Evolutionary conservation across 2,888 invertebrate species (phyloP), one percentile per base, ranked within the genome.

Genomic region (Oscheius myriophilus): DNA sequence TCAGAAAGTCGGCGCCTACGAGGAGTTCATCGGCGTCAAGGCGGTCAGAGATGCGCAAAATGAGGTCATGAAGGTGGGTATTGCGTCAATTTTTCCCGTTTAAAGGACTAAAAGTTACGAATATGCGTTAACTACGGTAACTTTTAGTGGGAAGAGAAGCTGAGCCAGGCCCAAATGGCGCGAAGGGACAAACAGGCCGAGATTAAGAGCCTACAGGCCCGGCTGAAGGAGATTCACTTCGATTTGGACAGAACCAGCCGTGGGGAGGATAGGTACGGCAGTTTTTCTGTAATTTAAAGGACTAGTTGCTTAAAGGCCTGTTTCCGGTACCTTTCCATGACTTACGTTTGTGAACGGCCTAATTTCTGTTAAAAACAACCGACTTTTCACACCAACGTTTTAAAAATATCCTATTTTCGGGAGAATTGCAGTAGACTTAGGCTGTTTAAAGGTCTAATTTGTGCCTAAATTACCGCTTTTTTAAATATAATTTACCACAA

Each of bases 181-280:
- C 87, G 92, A 21, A 88, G 92, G 3, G 90, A 91, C 55, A 88
- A 91, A 3, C 91, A 91, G 1, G 87, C 89, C 4, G 90, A 91
- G 82, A 87, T 92, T 26, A 89, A 90, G 2, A 88, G 89, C 33
- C 87, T 92, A 0, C 91, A 92, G 75, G 89, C 89, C 9, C 89
- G 90, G 71, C 88, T 93, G 6, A 91, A 92, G 79, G 91, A 91
- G 69, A 88, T 93, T 0, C 92, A 92, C 79, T 90, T 90, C 0
- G 92, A 93, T 82, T 89, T 93, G 87, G 92, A 93, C 81, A 91
- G 91, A 84, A 91, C 92, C 0, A 91, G 91, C 84, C 90, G 93
- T 74, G 92, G 92, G 2, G 93, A 93, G 69, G 91, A 92, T 72
- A 90, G 91, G 79, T 82, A n/a, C 21, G 69, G n/a, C n/a, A n/a